Evolutionary conservation across 2,113 vertebrate species (phyloP), one percentile per base, ranked within the genome.

Genomic region (Pluvialis apricaria): DNA sequence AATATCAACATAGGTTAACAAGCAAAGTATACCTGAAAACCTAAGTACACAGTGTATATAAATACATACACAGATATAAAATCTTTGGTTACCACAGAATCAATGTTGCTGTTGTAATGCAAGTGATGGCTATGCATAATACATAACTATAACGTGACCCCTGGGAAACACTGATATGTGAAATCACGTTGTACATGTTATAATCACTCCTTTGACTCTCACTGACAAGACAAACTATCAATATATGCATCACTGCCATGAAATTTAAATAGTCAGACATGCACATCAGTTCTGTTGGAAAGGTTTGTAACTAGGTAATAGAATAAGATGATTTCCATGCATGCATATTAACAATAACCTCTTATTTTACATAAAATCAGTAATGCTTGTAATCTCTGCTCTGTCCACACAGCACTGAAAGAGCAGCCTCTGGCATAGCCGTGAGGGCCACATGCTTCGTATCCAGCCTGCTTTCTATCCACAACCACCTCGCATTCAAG

Each of bases 51-150:
- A 8, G 32, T 32, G n/a, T 7, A 47, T 8, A 24, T 26, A 8
- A 47, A 19, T 1, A 13, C 4, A 61, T 22, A 1, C 13, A 19
- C 4, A 61, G 73, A 5, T 15, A 21, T 0, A 17, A 60, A 61
- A 26, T 2, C 36, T 22, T 9, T 11, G 78, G 47, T 11, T n/a
- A 29, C 68, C 68, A 44, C 51, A 38, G 91, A 42, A 10, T 38
- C 75, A 24, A 2, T 40, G 21, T 4, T 28, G 61, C 60, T 77
- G 73, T 6, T 71, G 85, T 26, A 73, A 44, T 10, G 44, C 16
- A 87, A 54, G 47, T 4, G 58, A 16, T 18, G 58, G 54, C 36
- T 38, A 7, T 81, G 64, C 60, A 75, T 51, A 77, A 86, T n/a
- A 15, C 17, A 58, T 44, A 28, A 7, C n/a, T 38, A 3, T 16